Conservation (phyloP, 2,888 invertebrate species). For the Amphipoea lucens region DNA sequence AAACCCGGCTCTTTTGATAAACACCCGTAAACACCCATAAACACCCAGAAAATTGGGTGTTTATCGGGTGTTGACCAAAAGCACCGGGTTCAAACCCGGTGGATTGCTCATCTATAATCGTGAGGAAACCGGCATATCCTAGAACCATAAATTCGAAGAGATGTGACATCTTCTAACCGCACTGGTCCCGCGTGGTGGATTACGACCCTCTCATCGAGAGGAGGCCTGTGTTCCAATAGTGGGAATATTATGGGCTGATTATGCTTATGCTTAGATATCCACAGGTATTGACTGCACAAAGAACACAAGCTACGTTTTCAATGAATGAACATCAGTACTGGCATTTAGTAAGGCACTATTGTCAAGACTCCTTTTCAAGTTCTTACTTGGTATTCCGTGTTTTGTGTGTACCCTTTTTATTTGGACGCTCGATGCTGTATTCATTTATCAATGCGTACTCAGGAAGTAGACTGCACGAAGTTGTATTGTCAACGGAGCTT, state of each 20-base stretch:
- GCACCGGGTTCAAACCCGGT: too few relatives aligned
- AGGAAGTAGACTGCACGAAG: constrained; percentile 63
- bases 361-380: constrained; percentile 65
- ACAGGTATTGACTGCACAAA: constrained; percentile 15
- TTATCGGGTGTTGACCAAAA: too few relatives aligned
- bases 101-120: too few relatives aligned
- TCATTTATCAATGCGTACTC: constrained; percentile 71
- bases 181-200: background rate
- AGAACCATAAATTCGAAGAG: background rate
- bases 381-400: constrained; percentile 46
- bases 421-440: constrained; percentile 59
- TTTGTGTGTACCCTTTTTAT: constrained; percentile 61
- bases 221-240: background rate
- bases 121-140: background rate
- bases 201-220: background rate
- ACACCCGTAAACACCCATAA: too few relatives aligned
- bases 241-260: background rate
- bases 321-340: constrained; percentile 35
- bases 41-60: too few relatives aligned
- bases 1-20: too few relatives aligned
- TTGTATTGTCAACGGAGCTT: constrained; percentile 60
- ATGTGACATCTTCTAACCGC: too few relatives aligned
- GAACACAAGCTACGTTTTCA: constrained; percentile 12
- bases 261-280: constrained; percentile 8
- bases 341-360: constrained; percentile 67